phyloP scores from a whole-genome alignment of 2,888 invertebrate species.

The Ectropis crepuscularia region DNA sequence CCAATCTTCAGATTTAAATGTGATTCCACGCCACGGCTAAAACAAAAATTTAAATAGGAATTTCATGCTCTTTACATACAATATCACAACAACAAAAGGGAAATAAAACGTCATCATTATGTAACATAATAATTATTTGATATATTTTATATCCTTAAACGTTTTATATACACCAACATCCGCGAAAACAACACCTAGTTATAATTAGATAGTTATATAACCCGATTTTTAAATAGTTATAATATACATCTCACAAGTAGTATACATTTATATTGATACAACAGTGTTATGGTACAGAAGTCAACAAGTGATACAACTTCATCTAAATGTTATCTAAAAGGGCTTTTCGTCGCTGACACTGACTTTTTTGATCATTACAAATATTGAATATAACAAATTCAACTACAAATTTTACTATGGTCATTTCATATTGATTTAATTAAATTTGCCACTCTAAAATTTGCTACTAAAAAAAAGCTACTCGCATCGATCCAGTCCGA shows the following conservation, averaged over 20 bases:
- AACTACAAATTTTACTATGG: no score
- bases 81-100: neutral
- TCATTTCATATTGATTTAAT: no score
- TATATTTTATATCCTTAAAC: slow-evolving; percentile 71
- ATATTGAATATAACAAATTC: no score
- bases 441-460: no score
- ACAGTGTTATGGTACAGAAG: slow-evolving; percentile 31
- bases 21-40: no score
- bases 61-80: neutral
- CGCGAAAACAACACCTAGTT: slow-evolving; percentile 66
- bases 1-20: no score
- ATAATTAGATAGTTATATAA: slow-evolving; percentile 56
- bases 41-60: neutral
- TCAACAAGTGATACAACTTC: slow-evolving; percentile 29
- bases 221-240: slow-evolving; percentile 51
- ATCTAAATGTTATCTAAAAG: slow-evolving; percentile 23
- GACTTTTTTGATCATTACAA: neutral
- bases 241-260: slow-evolving; percentile 37
- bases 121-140: slow-evolving; percentile 75
- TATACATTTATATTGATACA: slow-evolving; percentile 45
- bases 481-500: no score
- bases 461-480: no score
- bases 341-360: slow-evolving; percentile 15
- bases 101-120: slow-evolving; percentile 47
- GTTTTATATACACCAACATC: slow-evolving; percentile 79